Base-by-base conservation (phyloP, 1,140 invertebrate genomes). In the Heliconius melpomene region DNA sequence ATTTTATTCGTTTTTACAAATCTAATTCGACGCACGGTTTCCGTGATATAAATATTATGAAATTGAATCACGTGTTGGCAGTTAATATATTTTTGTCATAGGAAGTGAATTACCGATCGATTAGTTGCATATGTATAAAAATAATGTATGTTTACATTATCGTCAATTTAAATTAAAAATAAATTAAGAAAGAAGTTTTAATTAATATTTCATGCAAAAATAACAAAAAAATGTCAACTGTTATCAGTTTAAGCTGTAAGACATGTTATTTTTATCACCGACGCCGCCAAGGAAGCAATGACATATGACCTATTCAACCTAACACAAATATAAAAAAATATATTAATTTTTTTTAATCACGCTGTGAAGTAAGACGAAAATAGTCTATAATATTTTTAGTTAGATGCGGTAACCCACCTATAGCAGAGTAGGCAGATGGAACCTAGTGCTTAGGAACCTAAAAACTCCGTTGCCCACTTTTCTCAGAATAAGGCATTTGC, bases 11-110 rank as follows among this genome's bases (percentile, higher is more conserved):
- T 7, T 26, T 66, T 29, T 29, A 66, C 13, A 6, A 66, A 16
- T 9, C 11, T 13, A 16, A 13, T 26, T 66, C 3, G 2, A 66
- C 5, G 11, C 60, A 29, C n/a, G 5, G 60, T 29, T 66, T 66
- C 60, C 60, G 60, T 18, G 60, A 66, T 66, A 66, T 29, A 66
- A 66, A 66, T 26, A 66, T 29, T 66, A 66, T 66, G n/a, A 66
- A 66, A 66, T 66, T 13, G 11, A 66, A 6, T 66, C 26, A 66
- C 60, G 26, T 13, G 26, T 66, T 66, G 3, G 57, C 23, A 11
- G 60, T 29, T 66, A 29, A 1, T 66, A 13, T 13, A 66, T 66
- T 26, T 66, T 66, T 29, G 60, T 29, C 23, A 66, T 26, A 29
- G 60, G 26, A 66, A 66, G 60, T 29, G 60, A 66, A 66, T 29